Conservation (phyloP, 1,140 invertebrate species). For the Oppia nitens region DNA sequence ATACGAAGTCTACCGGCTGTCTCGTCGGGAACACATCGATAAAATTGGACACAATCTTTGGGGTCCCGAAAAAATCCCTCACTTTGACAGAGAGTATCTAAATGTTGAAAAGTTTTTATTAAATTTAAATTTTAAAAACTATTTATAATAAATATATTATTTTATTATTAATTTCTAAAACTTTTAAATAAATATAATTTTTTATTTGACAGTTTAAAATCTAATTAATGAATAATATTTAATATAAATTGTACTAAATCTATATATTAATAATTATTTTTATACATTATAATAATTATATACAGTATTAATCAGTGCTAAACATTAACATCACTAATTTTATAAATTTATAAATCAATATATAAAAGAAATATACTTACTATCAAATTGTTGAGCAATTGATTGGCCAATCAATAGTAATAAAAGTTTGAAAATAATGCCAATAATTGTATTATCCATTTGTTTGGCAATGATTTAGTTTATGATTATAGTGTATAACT, state of each 20-base stretch:
- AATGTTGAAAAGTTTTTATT: not conserved
- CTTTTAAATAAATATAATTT: not conserved
- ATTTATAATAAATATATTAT: not conserved
- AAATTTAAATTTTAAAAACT: not conserved
- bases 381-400: not conserved
- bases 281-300: not conserved
- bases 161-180: not conserved
- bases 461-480: too few relatives aligned
- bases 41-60: slow-evolving; percentile 34
- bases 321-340: not conserved
- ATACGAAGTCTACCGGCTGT: slow-evolving; percentile 30
- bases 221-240: not conserved
- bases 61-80: slow-evolving; percentile 46
- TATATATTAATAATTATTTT: not conserved
- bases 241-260: not conserved
- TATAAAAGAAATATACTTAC: not conserved
- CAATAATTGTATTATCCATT: too few relatives aligned
- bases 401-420: not conserved
- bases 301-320: not conserved
- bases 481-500: too few relatives aligned
- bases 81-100: slow-evolving; percentile 28
- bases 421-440: too few relatives aligned
- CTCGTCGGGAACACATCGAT: slow-evolving; percentile 37
- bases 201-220: not conserved
- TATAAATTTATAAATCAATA: not conserved